Percentiles rank a stretch among this genome's conserved stretches.
phyloP scores from a whole-genome alignment of 2,797 vertebrate species.

The Protosalanx chinensis region DNA sequence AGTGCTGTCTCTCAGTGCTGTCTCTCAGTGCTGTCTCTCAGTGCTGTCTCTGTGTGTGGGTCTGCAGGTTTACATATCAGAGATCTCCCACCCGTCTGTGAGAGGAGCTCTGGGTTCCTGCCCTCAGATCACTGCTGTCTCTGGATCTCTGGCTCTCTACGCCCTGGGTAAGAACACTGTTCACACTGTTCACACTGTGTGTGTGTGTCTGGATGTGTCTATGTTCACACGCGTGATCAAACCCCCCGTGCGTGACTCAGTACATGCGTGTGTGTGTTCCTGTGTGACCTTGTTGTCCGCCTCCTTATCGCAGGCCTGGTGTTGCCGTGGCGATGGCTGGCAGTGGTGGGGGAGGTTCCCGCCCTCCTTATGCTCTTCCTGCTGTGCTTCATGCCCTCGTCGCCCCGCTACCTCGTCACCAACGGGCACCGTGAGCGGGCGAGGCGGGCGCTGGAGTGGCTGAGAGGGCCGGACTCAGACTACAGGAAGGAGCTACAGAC shows the following conservation, averaged over 20 bases:
- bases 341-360: constrained; percentile 79
- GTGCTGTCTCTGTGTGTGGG: constrained; percentile 19
- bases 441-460: constrained; percentile 76
- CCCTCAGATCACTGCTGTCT: constrained; percentile 91
- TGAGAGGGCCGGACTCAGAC: constrained; percentile 75
- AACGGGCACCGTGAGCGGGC: constrained; percentile 75
- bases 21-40: neutral
- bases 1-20: too few relatives aligned
- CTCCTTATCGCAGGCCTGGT: constrained; percentile 71
- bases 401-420: constrained; percentile 88
- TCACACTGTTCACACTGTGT: neutral
- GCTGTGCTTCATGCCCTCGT: constrained; percentile 87
- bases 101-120: constrained; percentile 86
- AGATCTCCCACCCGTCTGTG: constrained; percentile 83
- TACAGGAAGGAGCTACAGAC: constrained; percentile 70
- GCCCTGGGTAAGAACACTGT: constrained; percentile 48
- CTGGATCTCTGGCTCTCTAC: constrained; percentile 84
- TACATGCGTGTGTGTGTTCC: neutral
- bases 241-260: neutral
- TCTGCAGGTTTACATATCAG: constrained; percentile 90
- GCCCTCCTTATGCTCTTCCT: constrained; percentile 80
- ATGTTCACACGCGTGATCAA: neutral
- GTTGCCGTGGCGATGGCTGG: constrained; percentile 91
- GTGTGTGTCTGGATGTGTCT: neutral
- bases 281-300: neutral